A percentile compares a stretch with the other conserved stretches of the same genome.
phyloP scores from a whole-genome alignment of 2,888 invertebrate species.

The Tetragonisca angustula region DNA sequence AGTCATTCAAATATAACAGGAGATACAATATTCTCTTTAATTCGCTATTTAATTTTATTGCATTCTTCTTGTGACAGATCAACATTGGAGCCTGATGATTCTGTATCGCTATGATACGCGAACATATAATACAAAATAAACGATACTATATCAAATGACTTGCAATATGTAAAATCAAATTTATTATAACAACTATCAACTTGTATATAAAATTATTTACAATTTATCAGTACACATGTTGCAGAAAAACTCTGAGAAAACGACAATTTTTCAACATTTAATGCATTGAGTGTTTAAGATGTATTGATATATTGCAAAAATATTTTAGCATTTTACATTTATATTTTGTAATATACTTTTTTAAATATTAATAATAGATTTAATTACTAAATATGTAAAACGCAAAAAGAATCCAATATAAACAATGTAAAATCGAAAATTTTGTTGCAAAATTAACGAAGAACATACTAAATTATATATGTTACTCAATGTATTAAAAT shows the following conservation, averaged over 20 bases:
- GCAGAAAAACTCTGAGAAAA: background rate
- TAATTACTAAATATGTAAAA: background rate
- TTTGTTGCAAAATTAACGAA: background rate
- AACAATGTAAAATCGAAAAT: background rate
- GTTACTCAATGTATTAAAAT: constrained; percentile 24
- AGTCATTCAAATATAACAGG: background rate
- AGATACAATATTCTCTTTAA: constrained; percentile 20
- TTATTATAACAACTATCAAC: constrained; percentile 53
- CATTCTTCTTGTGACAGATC: background rate
- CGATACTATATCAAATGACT: constrained; percentile 41
- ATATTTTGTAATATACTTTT: background rate
- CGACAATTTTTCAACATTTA: constrained; percentile 38
- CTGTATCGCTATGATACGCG: constrained; percentile 1
- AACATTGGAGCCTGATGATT: background rate
- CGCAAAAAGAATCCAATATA: background rate
- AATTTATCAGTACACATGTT: constrained; percentile 33
- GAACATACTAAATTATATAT: background rate
- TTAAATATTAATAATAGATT: background rate
- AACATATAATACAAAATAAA: constrained; percentile 34
- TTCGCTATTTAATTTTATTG: constrained; percentile 36
- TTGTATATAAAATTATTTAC: constrained; percentile 49
- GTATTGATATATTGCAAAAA: background rate
- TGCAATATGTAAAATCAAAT: constrained; percentile 58
- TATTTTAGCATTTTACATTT: background rate
- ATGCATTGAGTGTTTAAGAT: constrained; percentile 21